Evolutionary conservation across 30 jellyfish, hydroid and myxozoan species (phyloP).

Genomic region (Sanderia malayensis): DNA sequence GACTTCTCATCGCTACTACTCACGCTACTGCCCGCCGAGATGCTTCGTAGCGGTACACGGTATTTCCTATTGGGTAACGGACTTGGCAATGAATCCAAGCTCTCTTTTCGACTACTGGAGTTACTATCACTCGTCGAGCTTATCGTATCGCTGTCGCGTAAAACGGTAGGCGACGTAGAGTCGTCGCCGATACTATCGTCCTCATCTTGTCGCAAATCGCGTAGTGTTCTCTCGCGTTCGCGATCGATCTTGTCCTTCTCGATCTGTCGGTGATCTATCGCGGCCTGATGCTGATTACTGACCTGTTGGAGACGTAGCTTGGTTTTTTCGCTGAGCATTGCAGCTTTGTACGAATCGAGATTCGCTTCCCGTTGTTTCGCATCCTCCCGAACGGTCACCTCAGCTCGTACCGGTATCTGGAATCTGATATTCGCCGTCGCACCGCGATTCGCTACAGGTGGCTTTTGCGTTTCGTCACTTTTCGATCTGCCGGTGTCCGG

Average conservation of each 20-base stretch:
- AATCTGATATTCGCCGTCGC: conserved; percentile 48
- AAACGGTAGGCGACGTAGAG: conserved; percentile 1
- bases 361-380: conserved; percentile 32
- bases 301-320: conserved; percentile 68
- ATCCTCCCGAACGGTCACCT: conserved; percentile 52
- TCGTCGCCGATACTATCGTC: conserved; percentile 60
- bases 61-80: conserved; percentile 74
- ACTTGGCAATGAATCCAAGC: conserved; percentile 87
- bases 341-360: conserved; percentile 63
- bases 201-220: conserved; percentile 70
- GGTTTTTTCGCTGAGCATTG: conserved; percentile 78
- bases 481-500: conserved; percentile 29
- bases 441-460: conserved; percentile 11
- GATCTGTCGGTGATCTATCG: conserved; percentile 69
- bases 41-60: conserved; percentile 32
- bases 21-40: conserved; percentile 50
- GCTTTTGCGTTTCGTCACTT: conserved; percentile 22
- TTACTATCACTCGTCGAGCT: conserved; percentile 85
- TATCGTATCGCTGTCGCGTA: conserved; percentile 75
- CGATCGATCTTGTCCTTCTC: conserved; percentile 62
- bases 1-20: conserved; percentile 70
- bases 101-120: conserved; percentile 85
- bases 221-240: conserved; percentile 59
- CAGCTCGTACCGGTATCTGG: conserved; percentile 62
- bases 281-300: conserved; percentile 76